Evolutionary conservation across 2,888 invertebrate species (phyloP).

Genomic region (Erannis defoliaria): DNA sequence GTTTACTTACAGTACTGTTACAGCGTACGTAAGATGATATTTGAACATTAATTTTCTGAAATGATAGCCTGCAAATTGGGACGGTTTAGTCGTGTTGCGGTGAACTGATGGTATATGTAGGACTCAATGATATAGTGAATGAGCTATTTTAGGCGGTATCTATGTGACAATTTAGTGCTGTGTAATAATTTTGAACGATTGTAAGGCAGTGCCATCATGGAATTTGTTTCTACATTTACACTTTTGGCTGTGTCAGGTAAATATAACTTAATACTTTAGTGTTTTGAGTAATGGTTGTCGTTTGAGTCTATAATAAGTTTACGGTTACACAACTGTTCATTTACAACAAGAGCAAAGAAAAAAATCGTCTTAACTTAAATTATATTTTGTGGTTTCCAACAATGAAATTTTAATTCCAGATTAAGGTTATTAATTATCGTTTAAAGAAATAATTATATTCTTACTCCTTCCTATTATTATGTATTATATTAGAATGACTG

Average conservation of each 20-base stretch:
- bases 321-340: no score
- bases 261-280: conserved; percentile 3
- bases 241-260: conserved; percentile 19
- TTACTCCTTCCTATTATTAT: no score
- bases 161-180: conserved; percentile 69
- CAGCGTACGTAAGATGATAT: conserved; percentile 21
- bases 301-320: no score
- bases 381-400: no score
- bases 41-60: conserved; percentile 52
- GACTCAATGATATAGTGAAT: conserved; percentile 55
- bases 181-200: conserved; percentile 68
- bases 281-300: no score
- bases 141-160: conserved; percentile 53
- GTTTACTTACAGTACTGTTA: conserved; percentile 38
- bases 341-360: no score
- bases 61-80: conserved; percentile 58
- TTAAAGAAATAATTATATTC: no score
- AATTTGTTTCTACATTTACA: conserved; percentile 53
- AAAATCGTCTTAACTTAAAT: no score
- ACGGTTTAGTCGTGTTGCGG: conserved; percentile 60
- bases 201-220: conserved; percentile 65
- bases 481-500: no score
- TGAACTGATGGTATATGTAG: conserved; percentile 57
- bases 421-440: no score
- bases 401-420: no score